These are phyloP conservation scores for Drosophila fuyamai DNA, from an alignment of 1,140 invertebrate genomes.

Conservation along the genomic window DNA sequence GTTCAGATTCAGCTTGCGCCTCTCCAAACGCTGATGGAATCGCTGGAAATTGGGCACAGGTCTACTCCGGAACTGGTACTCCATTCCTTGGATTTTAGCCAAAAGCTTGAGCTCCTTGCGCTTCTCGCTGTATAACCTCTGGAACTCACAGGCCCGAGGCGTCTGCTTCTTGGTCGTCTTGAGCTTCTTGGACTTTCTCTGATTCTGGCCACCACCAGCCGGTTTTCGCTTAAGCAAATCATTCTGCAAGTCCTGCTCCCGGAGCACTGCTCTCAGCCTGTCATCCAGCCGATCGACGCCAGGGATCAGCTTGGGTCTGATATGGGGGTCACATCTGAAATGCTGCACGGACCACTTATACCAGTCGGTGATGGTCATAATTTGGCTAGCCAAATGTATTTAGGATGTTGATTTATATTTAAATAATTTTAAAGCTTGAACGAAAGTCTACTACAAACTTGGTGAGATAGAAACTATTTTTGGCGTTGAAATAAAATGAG, in stretches of 20 bases:
- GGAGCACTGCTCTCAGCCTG: slow-evolving; percentile 17
- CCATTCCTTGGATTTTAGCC: neutral
- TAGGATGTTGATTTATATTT: neutral
- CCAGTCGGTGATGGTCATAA: slow-evolving; percentile 39
- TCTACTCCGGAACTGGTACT: slow-evolving; percentile 28
- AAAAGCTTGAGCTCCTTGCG: neutral
- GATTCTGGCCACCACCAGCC: slow-evolving; percentile 41
- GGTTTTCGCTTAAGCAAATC: slow-evolving; percentile 31
- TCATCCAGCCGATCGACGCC: slow-evolving; percentile 24
- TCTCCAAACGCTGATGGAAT: slow-evolving; percentile 35
- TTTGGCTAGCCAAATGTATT: slow-evolving; percentile 8
- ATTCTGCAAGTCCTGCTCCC: slow-evolving; percentile 16
- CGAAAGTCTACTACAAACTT: slow-evolving; percentile 1
- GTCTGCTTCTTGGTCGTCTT: neutral
- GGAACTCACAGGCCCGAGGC: slow-evolving; percentile 14
- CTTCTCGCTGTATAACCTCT: slow-evolving; percentile 31
- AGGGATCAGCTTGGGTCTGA: slow-evolving; percentile 1
- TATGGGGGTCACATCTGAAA: neutral
- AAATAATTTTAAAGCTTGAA: neutral
- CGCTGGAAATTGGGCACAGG: slow-evolving; percentile 54
- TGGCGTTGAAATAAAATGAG: neutral
- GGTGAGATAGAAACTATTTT: neutral
- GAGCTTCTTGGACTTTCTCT: neutral
- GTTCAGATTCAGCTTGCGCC: neutral
- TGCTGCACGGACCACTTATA: slow-evolving; percentile 6